phyloP scores from a whole-genome alignment of 2,113 vertebrate genomes.

The Rhipidura dahli region DNA sequence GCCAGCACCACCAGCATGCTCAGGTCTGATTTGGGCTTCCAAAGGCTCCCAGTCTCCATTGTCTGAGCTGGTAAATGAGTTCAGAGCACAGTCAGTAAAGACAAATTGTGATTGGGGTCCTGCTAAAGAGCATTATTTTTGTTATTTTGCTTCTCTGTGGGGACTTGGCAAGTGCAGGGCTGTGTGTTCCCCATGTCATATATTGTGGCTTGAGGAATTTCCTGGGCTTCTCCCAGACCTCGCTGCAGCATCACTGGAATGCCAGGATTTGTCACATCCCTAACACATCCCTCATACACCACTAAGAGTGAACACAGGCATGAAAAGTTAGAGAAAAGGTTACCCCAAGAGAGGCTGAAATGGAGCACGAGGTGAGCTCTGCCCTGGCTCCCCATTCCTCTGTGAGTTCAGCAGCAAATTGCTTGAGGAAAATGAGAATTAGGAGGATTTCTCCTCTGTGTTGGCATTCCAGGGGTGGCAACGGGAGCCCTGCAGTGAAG shows the following conservation, averaged over 20 bases:
- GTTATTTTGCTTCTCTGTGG: background rate
- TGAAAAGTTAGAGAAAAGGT: background rate
- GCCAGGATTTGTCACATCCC: background rate
- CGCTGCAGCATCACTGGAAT: background rate
- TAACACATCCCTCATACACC: rapidly evolving
- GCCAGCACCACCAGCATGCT: rapidly evolving
- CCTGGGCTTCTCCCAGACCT: background rate
- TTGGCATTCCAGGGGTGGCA: background rate
- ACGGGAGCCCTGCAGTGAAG: rapidly evolving
- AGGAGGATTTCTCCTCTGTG: background rate
- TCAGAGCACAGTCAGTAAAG: background rate
- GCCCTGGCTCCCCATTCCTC: background rate
- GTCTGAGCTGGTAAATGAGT: background rate
- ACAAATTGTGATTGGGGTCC: background rate
- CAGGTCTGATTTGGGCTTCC: background rate
- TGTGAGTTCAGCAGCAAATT: background rate
- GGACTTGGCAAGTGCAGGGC: background rate
- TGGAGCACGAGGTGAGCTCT: background rate
- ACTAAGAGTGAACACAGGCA: background rate
- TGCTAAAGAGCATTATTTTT: background rate
- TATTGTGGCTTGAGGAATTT: background rate
- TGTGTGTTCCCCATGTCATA: rapidly evolving
- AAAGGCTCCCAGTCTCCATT: background rate
- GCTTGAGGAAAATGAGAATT: background rate
- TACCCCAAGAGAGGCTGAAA: background rate